phyloP scores from a whole-genome alignment of 2,888 invertebrate species.

The Lasioglossum lativentre region DNA sequence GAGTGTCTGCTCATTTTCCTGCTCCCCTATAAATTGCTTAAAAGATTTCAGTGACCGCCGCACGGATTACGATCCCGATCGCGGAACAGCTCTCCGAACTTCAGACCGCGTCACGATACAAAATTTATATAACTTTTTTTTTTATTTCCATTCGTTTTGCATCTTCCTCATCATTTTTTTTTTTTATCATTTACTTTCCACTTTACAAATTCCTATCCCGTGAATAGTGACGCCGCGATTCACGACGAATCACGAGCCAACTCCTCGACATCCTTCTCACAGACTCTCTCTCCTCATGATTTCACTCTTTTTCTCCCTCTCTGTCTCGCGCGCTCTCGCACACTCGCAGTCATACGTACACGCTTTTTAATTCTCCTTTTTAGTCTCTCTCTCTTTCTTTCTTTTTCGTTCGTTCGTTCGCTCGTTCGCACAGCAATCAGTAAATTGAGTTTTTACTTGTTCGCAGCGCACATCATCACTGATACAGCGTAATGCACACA shows the following conservation, averaged over 20 bases:
- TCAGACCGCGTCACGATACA: slow-evolving; percentile 69
- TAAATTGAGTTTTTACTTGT: slow-evolving; percentile 46
- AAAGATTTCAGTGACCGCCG: slow-evolving; percentile 49
- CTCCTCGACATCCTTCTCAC: slow-evolving; percentile 46
- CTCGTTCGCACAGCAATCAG: slow-evolving; percentile 40
- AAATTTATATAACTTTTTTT: slow-evolving; percentile 68
- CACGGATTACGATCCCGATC: slow-evolving; percentile 17
- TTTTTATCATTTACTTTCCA: slow-evolving; percentile 31
- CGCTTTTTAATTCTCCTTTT: slow-evolving; percentile 34
- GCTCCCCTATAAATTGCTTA: slow-evolving; percentile 10
- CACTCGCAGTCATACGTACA: slow-evolving; percentile 10
- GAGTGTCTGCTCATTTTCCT: slow-evolving; percentile 2
- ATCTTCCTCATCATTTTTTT: slow-evolving; percentile 31
- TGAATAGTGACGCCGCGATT: slow-evolving; percentile 69
- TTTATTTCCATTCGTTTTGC: slow-evolving; percentile 32
- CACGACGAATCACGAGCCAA: slow-evolving; percentile 75
- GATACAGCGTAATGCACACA: slow-evolving; percentile 76
- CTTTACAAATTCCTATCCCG: slow-evolving; percentile 53
- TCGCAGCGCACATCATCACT: slow-evolving; percentile 74
- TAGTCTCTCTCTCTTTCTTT: slow-evolving; percentile 33
- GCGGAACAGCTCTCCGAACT: slow-evolving; percentile 58
- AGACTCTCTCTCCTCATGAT: slow-evolving; percentile 28
- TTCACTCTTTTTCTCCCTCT: slow-evolving; percentile 26
- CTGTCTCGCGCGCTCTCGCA: slow-evolving; percentile 12
- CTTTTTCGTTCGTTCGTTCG: slow-evolving; percentile 11